Evolutionary conservation across 2,113 vertebrate genomes (phyloP).

Genomic region (Limnothrissa miodon): DNA sequence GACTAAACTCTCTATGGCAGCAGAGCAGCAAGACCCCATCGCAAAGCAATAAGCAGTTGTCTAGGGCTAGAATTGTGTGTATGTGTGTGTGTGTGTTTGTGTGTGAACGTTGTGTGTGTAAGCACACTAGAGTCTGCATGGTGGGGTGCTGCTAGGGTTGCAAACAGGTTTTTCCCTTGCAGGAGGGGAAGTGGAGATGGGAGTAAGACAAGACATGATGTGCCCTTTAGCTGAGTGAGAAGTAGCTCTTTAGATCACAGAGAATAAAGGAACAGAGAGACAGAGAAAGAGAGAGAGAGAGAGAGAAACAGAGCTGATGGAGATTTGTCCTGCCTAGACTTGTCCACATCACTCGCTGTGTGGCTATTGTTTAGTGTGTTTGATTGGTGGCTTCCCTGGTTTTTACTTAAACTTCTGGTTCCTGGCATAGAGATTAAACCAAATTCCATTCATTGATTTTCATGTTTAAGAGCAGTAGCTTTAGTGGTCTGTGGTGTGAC

Average conservation of each 20-base stretch:
- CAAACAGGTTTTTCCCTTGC: not conserved
- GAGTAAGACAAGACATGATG: conserved; percentile 7
- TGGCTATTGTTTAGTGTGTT: not conserved
- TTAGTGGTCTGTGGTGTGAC: too few species aligned
- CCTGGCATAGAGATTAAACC: not conserved
- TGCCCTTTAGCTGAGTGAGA: not conserved
- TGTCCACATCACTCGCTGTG: not conserved
- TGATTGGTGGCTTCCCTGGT: not conserved
- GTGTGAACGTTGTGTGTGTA: too few species aligned
- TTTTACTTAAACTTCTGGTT: not conserved
- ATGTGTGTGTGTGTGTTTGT: not conserved
- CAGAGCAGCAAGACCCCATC: too few species aligned
- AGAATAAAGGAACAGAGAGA: not conserved
- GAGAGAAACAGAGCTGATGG: not conserved
- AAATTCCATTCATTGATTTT: not conserved
- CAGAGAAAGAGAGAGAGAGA: not conserved
- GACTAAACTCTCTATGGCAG: too few species aligned
- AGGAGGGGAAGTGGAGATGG: not conserved
- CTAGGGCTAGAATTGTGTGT: not conserved
- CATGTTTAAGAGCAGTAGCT: too few species aligned
- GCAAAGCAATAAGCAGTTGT: too few species aligned
- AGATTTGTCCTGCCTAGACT: not conserved
- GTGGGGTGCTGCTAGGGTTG: not conserved
- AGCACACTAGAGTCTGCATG: not conserved
- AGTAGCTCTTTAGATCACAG: not conserved